Conservation (phyloP, 2,797 vertebrate species). For the Notolepis coatsorum region DNA sequence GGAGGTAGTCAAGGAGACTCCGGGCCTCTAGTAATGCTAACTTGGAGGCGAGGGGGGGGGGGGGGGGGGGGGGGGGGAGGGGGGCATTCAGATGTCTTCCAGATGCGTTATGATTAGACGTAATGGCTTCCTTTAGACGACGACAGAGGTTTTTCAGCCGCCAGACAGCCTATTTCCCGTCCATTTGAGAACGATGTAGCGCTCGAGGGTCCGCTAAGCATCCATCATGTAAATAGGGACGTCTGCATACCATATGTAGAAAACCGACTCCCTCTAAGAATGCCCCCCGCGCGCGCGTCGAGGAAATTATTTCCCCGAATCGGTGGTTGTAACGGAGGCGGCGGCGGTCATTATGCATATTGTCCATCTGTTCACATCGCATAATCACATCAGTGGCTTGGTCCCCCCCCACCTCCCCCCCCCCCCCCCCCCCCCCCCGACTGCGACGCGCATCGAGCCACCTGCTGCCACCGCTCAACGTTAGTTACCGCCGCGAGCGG, state of each 20-base stretch:
- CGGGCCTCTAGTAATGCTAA: constrained; percentile 23
- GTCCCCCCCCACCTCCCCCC: no score
- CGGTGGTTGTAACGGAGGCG: constrained; percentile 21
- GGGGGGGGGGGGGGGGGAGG: no score
- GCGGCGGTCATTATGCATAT: constrained; percentile 38
- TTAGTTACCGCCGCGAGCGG: constrained; percentile 20
- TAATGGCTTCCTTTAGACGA: constrained; percentile 65
- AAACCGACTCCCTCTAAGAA: constrained; percentile 45
- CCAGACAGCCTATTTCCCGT: constrained; percentile 51
- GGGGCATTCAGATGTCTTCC: constrained; percentile 52
- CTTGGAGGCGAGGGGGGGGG: no score
- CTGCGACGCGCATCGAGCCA: constrained; percentile 55
- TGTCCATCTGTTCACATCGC: constrained; percentile 65
- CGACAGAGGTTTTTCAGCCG: constrained; percentile 37
- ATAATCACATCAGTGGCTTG: constrained; percentile 49
- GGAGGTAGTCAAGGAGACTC: constrained; percentile 28
- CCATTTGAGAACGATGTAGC: constrained; percentile 61
- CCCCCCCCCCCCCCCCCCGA: no score
- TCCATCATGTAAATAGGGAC: constrained; percentile 63
- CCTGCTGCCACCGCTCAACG: constrained; percentile 48
- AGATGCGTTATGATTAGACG: constrained; percentile 72
- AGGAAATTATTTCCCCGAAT: constrained; percentile 38
- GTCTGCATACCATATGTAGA: constrained; percentile 62
- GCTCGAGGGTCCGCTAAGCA: constrained; percentile 58
- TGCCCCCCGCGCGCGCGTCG: constrained; percentile 17